Evolutionary conservation across 53 echinoderm and acorn worm species (phyloP).

Genomic region (Echinometra lucunter): DNA sequence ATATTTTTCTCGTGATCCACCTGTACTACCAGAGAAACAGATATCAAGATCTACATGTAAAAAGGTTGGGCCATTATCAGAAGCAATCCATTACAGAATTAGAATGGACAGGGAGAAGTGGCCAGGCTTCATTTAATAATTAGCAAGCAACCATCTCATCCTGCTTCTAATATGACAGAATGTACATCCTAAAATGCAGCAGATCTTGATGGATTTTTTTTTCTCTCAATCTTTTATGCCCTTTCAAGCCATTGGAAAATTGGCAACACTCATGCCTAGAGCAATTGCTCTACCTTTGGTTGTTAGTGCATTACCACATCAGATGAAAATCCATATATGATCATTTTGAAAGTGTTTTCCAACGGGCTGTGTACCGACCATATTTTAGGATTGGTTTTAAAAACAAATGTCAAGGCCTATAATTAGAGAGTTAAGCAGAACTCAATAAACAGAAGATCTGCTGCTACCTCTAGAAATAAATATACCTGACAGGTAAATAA

Average conservation of each 20-base stretch:
- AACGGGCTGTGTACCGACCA: not conserved
- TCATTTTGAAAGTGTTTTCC: not conserved
- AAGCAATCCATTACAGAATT: constrained; percentile 34
- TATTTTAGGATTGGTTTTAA: not conserved
- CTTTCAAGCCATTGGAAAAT: not conserved
- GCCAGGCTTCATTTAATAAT: constrained; percentile 42
- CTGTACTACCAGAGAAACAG: not conserved
- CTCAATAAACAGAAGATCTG: too few species aligned
- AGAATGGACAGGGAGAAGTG: constrained; percentile 16
- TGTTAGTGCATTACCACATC: not conserved
- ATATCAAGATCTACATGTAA: not conserved
- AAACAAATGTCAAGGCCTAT: not conserved
- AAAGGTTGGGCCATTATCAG: constrained; percentile 25
- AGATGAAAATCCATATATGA: not conserved
- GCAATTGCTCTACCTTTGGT: not conserved
- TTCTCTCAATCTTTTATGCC: not conserved
- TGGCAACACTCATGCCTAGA: constrained; percentile 17
- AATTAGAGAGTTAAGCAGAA: too few species aligned
- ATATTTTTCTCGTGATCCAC: not conserved
- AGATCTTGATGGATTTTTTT: constrained; percentile 42
- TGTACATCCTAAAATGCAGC: not conserved
- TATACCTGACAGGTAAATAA: too few species aligned
- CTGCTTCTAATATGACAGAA: not conserved
- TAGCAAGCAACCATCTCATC: constrained; percentile 15
- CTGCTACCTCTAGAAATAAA: too few species aligned